These are phyloP conservation scores for Branchipolynoe longqiensis DNA, from an alignment of 2,888 invertebrate genomes.

Conservation along the genomic window DNA sequence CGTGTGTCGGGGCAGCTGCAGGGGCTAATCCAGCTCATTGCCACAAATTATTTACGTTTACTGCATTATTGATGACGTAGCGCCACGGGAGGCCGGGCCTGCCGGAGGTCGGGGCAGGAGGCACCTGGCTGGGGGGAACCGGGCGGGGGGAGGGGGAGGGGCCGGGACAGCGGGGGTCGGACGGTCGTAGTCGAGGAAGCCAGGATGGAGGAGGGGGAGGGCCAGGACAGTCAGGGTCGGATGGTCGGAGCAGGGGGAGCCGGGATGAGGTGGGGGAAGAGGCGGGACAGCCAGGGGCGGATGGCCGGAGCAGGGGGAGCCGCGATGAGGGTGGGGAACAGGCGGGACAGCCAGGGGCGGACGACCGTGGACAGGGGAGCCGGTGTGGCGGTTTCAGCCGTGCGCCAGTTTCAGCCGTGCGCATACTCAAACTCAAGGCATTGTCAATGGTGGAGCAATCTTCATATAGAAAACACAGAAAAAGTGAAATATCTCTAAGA, in stretches of 20 bases:
- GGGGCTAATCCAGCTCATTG: constrained; percentile 26
- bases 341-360: too few relatives aligned
- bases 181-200: not conserved
- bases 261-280: not conserved
- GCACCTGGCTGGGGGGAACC: not conserved
- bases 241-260: too few relatives aligned
- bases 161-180: too few relatives aligned
- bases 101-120: not conserved
- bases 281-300: not conserved
- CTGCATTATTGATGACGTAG: constrained; percentile 20
- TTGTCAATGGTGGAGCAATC: too few relatives aligned
- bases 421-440: too few relatives aligned
- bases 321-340: not conserved
- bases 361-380: too few relatives aligned
- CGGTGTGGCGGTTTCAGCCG: too few relatives aligned
- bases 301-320: not conserved
- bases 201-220: not conserved
- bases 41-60: constrained; percentile 45
- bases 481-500: too few relatives aligned
- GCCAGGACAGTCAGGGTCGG: not conserved
- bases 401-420: too few relatives aligned
- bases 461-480: too few relatives aligned
- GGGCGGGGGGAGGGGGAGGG: not conserved
- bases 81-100: not conserved
- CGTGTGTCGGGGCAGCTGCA: constrained; percentile 5